Conservation (phyloP, 2,888 invertebrate species). For the Acronicta aceris region DNA sequence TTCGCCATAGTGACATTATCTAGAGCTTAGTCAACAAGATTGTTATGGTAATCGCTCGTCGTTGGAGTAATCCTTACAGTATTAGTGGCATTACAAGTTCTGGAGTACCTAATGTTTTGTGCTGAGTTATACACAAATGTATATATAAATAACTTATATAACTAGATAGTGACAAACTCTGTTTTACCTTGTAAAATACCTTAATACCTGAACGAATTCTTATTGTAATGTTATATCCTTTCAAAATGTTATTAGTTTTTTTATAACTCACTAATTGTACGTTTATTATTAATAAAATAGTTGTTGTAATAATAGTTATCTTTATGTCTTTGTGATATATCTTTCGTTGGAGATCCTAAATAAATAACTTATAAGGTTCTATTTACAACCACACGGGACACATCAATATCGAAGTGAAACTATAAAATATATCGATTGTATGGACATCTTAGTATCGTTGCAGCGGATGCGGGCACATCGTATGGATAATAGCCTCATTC, state of each 20-base stretch:
- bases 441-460: constrained; percentile 38
- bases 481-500: constrained; percentile 38
- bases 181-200: no score
- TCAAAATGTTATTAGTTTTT: no score
- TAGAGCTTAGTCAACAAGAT: constrained; percentile 41
- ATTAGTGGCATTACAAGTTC: constrained; percentile 28
- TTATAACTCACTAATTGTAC: no score
- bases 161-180: no score
- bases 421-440: constrained; percentile 46
- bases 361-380: no score
- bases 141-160: no score
- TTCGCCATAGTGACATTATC: constrained; percentile 21
- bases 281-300: no score
- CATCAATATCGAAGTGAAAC: constrained; percentile 19
- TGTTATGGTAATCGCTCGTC: constrained; percentile 17
- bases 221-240: no score
- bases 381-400: background rate
- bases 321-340: no score
- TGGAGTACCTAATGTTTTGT: constrained; percentile 3
- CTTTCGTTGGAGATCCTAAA: no score
- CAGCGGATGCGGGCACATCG: constrained; percentile 41
- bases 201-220: no score
- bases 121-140: background rate
- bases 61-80: constrained; percentile 14
- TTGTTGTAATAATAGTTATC: no score